phyloP scores from a whole-genome alignment of 2,797 vertebrate genomes.

The Clarias fuscus region DNA sequence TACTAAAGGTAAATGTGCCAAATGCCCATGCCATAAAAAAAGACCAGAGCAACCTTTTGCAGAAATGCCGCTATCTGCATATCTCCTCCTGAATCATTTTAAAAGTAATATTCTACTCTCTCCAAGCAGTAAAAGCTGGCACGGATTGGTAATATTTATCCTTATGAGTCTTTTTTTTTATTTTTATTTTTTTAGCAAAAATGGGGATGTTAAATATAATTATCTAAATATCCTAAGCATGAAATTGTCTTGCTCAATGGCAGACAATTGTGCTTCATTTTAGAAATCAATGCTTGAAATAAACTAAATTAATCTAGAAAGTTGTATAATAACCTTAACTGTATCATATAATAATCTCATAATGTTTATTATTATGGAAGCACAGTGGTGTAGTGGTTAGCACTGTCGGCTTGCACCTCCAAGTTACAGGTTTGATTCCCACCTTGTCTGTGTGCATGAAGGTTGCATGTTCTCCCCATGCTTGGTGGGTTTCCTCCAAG shows the following conservation, averaged over 20 bases:
- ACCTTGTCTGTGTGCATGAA: no score
- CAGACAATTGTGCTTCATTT: not conserved
- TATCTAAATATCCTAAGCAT: not conserved
- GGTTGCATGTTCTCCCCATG: no score
- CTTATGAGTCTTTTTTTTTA: not conserved
- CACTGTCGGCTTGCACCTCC: no score
- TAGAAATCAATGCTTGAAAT: not conserved
- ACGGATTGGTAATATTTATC: not conserved
- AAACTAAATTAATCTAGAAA: not conserved
- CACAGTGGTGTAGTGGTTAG: no score
- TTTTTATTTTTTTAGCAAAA: not conserved
- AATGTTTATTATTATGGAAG: no score
- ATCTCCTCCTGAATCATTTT: not conserved
- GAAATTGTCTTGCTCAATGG: not conserved
- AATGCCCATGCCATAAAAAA: not conserved
- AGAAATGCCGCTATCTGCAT: not conserved
- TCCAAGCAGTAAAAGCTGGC: not conserved
- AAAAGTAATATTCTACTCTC: not conserved
- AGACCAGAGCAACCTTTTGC: not conserved
- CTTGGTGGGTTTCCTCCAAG: no score
- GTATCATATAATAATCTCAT: not conserved
- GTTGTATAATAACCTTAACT: not conserved
- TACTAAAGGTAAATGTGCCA: not conserved
- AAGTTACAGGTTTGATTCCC: no score
- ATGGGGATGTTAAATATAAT: not conserved